Evolutionary conservation across 2,797 vertebrate genomes (phyloP), one percentile per base, ranked within the genome.

Genomic region (Neopelma chrysocephalum): DNA sequence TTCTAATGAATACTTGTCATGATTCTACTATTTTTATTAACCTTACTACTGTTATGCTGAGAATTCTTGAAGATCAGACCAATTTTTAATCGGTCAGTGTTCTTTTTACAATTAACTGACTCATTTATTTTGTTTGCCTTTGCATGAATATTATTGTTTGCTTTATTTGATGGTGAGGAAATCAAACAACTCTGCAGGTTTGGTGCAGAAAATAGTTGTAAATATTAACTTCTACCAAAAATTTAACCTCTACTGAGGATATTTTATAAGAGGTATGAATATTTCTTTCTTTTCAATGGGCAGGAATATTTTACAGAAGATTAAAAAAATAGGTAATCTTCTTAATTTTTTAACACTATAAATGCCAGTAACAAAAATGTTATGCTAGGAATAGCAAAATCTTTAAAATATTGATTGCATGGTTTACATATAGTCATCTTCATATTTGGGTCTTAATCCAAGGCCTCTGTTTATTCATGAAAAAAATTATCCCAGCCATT

Each of bases 21-120:
- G 94, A 95, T 96, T 95, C 90, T 96, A 94, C 90, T 95, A 97
- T 97, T 97, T 98, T 97, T 97, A 97, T 96, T 96, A 96, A 86
- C 56, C 65, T 95, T 93, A 83, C 58, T 94, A 95, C 83, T 80
- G 40, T 76, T 96, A 62, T 82, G 62, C 64, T 96, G 75, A 96
- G 97, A 95, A 95, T 96, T 97, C 89, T 96, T 96, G 97, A 98
- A 96, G 85, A 97, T 96, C 92, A 97, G 93, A 95, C 76, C 78
- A 92, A 96, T 97, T 97, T 96, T 97, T 96, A 97, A 96, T 97
- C 97, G 94, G 85, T 96, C 91, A 93, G 19, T 97, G 94, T 96
- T 95, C 83, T 91, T 97, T 96, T 96, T 87, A 90, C 96, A 97
- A 95, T 96, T 96, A 84, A 65, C 56, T 96, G 61, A 95, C 93